Evolutionary conservation across 1,140 invertebrate species (phyloP).

Genomic region (Catajapyx aquilonaris): DNA sequence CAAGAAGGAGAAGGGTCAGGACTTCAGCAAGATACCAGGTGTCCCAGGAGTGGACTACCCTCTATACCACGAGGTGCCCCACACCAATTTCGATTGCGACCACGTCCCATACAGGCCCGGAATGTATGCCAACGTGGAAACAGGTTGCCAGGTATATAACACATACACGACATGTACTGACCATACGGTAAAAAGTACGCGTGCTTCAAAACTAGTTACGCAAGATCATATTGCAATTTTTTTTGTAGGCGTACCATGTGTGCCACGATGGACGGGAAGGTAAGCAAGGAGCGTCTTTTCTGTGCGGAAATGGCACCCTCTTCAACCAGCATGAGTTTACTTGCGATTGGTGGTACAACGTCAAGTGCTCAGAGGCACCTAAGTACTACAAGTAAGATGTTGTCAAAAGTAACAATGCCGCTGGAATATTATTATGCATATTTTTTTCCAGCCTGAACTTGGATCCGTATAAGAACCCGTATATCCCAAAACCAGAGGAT

Average conservation of each 20-base stretch:
- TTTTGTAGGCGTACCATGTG: slow-evolving; percentile 50
- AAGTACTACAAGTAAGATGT: slow-evolving; percentile 33
- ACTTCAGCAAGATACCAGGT: slow-evolving; percentile 55
- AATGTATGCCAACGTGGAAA: slow-evolving; percentile 71
- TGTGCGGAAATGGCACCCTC: slow-evolving; percentile 71
- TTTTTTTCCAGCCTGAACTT: slow-evolving; percentile 40
- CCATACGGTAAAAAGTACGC: too few relatives aligned
- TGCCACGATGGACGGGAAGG: slow-evolving; percentile 64
- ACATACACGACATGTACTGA: too few relatives aligned
- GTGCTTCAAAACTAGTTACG: too few relatives aligned
- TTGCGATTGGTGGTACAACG: slow-evolving; percentile 88
- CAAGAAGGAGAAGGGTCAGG: slow-evolving; percentile 31
- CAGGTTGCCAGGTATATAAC: slow-evolving; percentile 67
- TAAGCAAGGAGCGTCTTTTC: slow-evolving; percentile 49
- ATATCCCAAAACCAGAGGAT: slow-evolving; percentile 40
- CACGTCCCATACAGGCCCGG: slow-evolving; percentile 47
- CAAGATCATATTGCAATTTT: slow-evolving; percentile 1
- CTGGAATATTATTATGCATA: slow-evolving; percentile 1
- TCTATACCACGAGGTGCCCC: slow-evolving; percentile 46
- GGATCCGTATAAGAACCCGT: slow-evolving; percentile 56
- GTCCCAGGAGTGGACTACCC: slow-evolving; percentile 54
- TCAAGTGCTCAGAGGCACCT: slow-evolving; percentile 47
- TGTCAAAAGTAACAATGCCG: not conserved
- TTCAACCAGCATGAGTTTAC: slow-evolving; percentile 72
- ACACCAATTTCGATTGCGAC: slow-evolving; percentile 54